Conservation (phyloP, 2,113 vertebrate species). For the Trematocara zebra region DNA sequence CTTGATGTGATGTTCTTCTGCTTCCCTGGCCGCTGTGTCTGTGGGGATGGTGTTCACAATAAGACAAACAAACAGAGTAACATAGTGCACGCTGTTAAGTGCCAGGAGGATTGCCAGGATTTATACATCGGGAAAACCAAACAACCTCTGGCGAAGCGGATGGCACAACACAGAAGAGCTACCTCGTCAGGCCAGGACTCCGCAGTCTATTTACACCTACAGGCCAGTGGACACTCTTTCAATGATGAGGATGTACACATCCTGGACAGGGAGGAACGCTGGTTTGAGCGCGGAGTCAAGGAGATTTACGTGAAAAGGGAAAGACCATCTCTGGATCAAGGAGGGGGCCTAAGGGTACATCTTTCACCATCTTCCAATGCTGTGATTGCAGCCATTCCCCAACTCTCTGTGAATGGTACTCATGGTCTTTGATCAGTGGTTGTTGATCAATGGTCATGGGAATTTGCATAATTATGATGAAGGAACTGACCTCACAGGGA, state of each 20-base stretch:
- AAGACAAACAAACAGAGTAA: neutral
- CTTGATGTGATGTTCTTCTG: neutral
- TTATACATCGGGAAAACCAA: neutral
- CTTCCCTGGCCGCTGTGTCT: neutral
- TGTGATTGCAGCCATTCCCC: neutral
- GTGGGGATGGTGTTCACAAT: neutral
- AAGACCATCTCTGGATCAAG: too few relatives aligned
- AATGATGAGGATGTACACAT: too few relatives aligned
- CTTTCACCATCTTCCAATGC: neutral
- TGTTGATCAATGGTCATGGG: neutral
- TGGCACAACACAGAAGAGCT: neutral
- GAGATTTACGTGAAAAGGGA: too few relatives aligned
- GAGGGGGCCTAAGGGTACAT: neutral
- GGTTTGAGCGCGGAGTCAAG: too few relatives aligned
- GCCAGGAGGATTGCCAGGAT: neutral
- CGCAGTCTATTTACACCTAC: too few relatives aligned
- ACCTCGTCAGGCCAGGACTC: neutral
- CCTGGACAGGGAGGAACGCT: too few relatives aligned
- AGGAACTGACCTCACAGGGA: neutral
- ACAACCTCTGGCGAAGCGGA: neutral
- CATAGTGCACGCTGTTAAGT: neutral
- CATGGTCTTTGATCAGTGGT: neutral
- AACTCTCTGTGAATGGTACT: neutral
- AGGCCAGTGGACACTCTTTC: too few relatives aligned
- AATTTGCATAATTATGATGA: neutral